Conservation (phyloP, 2,888 invertebrate genomes). For the Drosophila meridionalis region DNA sequence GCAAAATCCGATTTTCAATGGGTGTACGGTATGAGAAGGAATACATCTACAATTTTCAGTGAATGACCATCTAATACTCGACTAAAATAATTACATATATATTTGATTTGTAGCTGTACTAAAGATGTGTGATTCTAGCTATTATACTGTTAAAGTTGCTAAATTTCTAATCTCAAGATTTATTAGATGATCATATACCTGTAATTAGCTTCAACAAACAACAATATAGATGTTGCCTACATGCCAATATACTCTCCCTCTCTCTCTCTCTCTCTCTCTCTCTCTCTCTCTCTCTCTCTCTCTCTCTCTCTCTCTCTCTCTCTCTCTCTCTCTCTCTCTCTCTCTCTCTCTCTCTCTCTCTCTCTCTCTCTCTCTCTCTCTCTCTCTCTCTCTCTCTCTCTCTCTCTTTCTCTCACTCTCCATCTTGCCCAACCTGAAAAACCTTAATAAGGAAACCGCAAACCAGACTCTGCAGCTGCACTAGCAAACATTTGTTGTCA, state of each 20-base stretch:
- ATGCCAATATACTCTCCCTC: background rate
- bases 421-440: background rate
- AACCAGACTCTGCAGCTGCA: constrained; percentile 12
- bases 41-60: no score
- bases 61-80: no score
- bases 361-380: background rate
- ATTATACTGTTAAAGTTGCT: no score
- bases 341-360: background rate
- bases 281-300: background rate
- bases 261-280: background rate
- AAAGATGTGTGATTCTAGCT: no score
- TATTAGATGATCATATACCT: background rate
- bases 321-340: background rate
- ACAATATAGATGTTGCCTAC: background rate
- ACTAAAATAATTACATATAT: no score
- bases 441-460: constrained; percentile 12
- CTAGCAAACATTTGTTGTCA: constrained; percentile 29
- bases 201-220: background rate
- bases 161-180: no score
- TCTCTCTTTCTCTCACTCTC: background rate
- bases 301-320: background rate
- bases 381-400: background rate
- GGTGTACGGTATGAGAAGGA: no score
- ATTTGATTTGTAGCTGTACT: no score
- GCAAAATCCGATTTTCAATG: no score